Evolutionary conservation across 2,113 vertebrate genomes (phyloP), one percentile per base, ranked within the genome.

Genomic region (Chaetorhynchus papuensis): DNA sequence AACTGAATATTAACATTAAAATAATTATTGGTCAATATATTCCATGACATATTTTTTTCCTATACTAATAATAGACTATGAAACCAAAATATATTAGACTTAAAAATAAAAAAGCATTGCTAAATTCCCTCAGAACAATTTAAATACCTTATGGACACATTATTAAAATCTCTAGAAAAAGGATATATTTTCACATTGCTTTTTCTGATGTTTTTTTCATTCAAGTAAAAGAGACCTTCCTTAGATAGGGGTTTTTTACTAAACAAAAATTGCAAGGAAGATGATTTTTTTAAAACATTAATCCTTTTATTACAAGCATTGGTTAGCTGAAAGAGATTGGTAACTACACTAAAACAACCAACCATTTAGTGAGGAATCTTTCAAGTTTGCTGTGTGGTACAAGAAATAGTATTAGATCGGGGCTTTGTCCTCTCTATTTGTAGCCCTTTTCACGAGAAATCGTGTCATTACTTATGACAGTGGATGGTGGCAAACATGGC

Each of bases 391-490:
- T 72, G 28, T 83, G 57, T 15, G 30, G 42, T 60, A 68, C 7
- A 74, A 53, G 59, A 94, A 84, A 87, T 35, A 12, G 23, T 50
- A 85, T 56, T 41, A 68, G 35, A 84, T 10, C 47, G 66, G 20
- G 20, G 23, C 7, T 93, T 96, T 87, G 41, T 94, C 56, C 66
- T 90, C 60, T 83, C 22, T 28, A 5, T 93, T 65, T 86, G 63
- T 87, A 90, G 44, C 30, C 57, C 39, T 97, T 94, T 97, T 90
- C 89, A 83, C 44, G 71, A 94, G 82, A 93, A 96, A 97, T 96
- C 66, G 30, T 79, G 39, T 91, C 90, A 93, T 93, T 89, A 57
- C 78, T 96, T 94, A 82, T 91, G 90, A 85, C 89, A 92, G 60
- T 83, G 57, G 69, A 53, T 59, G 79, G 72, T 89, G 69, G 81